These are phyloP conservation scores for Jacana jacana DNA, from an alignment of 2,113 vertebrate species.

Conservation along the genomic window DNA sequence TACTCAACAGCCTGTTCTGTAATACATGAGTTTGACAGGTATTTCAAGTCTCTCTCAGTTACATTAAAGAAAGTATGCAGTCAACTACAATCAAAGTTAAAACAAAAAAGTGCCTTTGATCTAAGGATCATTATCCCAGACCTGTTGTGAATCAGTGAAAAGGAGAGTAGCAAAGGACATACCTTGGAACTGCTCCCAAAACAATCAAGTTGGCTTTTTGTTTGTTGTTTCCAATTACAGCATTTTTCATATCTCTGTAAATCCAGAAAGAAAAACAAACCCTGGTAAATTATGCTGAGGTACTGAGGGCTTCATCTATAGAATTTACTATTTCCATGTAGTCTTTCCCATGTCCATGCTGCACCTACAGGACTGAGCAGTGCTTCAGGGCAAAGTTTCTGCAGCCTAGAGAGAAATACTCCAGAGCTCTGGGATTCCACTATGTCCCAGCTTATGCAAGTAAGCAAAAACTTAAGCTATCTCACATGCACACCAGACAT, in stretches of 20 bases:
- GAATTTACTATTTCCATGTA: conserved; percentile 48
- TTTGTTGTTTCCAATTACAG: conserved; percentile 99
- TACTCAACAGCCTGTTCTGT: conserved; percentile 23
- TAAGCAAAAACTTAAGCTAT: background rate
- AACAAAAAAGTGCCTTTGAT: conserved; percentile 44
- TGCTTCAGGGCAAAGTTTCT: background rate
- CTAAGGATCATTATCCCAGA: conserved; percentile 43
- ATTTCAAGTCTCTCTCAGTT: conserved; percentile 18
- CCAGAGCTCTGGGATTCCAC: background rate
- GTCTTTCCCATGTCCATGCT: conserved; percentile 24
- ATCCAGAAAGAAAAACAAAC: conserved; percentile 76
- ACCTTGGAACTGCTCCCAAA: conserved; percentile 98
- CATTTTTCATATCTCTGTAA: conserved; percentile 99
- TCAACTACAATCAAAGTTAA: conserved; percentile 50
- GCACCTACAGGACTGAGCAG: background rate
- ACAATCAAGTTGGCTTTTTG: conserved; percentile 99
- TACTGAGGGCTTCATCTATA: conserved; percentile 66
- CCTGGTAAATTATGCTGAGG: conserved; percentile 68
- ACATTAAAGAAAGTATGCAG: conserved; percentile 36
- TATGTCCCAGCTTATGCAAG: background rate
- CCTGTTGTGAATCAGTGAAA: conserved; percentile 62
- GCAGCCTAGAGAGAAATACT: background rate
- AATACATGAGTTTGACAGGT: conserved; percentile 33
- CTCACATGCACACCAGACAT: conserved; percentile 19
- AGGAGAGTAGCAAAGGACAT: conserved; percentile 69